These are phyloP conservation scores for Agrochola macilenta DNA, from an alignment of 2,888 invertebrate species.

Conservation along the genomic window DNA sequence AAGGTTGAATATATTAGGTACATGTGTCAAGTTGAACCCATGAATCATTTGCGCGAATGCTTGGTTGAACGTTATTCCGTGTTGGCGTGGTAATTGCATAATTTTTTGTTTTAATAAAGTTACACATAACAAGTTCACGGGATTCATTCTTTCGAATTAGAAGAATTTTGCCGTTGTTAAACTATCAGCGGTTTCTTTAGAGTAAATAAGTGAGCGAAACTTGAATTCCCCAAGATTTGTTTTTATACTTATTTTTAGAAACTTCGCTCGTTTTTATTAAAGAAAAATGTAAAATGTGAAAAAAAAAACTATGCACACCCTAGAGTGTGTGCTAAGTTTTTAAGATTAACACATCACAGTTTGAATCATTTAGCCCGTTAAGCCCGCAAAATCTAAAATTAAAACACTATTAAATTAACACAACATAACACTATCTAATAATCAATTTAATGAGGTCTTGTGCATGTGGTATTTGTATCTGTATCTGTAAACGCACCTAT, in stretches of 20 bases:
- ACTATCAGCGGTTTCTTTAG: not conserved
- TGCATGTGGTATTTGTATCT: not conserved
- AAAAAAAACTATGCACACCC: too few species aligned
- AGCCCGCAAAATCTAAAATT: not conserved
- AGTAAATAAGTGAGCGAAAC: not conserved
- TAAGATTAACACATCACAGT: too few species aligned
- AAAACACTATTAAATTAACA: not conserved
- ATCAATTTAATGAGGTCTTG: not conserved
- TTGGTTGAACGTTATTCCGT: slow-evolving; percentile 13
- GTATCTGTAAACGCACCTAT: not conserved
- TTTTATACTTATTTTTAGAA: not conserved
- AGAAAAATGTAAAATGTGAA: too few species aligned
- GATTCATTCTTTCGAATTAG: slow-evolving; percentile 1
- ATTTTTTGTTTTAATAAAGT: slow-evolving; percentile 28
- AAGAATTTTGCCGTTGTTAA: not conserved
- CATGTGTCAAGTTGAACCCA: slow-evolving; percentile 64
- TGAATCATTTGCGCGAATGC: slow-evolving; percentile 54
- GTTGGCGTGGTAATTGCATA: slow-evolving; percentile 42
- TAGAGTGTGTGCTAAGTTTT: not conserved
- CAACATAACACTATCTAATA: not conserved
- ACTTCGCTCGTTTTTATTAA: too few species aligned
- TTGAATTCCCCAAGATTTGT: not conserved
- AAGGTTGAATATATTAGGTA: slow-evolving; percentile 67
- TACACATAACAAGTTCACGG: slow-evolving; percentile 9
- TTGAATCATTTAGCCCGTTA: not conserved